phyloP scores from a whole-genome alignment of 2,888 invertebrate genomes.

The Leptopilina syphax region DNA sequence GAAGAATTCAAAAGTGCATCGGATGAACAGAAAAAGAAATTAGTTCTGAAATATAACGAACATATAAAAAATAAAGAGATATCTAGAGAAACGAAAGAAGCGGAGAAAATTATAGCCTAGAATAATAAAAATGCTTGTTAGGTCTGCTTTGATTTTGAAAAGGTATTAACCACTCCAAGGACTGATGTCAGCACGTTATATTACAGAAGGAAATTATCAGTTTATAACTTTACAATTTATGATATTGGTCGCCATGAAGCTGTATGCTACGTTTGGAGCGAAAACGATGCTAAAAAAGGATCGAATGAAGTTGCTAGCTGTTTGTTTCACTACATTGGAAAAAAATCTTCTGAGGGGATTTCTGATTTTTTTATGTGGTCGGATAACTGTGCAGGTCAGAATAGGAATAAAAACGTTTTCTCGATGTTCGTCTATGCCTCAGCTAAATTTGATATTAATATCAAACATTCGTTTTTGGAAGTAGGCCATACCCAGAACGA shows the following conservation, averaged over 20 bases:
- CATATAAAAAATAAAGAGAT: slow-evolving; percentile 39
- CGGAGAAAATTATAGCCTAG: neutral
- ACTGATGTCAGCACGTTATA: neutral
- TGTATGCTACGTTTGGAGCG: neutral
- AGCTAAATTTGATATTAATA: slow-evolving; percentile 54
- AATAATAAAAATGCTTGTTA: neutral
- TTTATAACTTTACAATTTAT: neutral
- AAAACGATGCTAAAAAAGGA: neutral
- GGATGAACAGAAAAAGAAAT: slow-evolving; percentile 38
- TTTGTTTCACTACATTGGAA: neutral
- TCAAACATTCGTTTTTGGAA: slow-evolving; percentile 58
- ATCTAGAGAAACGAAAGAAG: slow-evolving; percentile 14
- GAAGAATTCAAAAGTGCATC: slow-evolving; percentile 41
- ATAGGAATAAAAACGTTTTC: slow-evolving; percentile 47
- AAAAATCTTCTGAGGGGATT: neutral
- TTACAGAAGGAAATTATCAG: neutral
- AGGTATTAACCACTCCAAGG: neutral
- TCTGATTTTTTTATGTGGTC: neutral
- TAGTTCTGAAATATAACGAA: slow-evolving; percentile 24
- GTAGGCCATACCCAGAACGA: slow-evolving; percentile 61
- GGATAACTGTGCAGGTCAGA: neutral
- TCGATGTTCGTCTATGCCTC: slow-evolving; percentile 55
- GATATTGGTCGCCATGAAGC: neutral
- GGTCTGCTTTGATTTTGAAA: neutral
- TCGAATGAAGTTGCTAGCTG: too few species aligned